Percentiles rank a stretch among this genome's conserved stretches.
phyloP scores from a whole-genome alignment of 2,797 vertebrate genomes.

The Spatula clypeata region DNA sequence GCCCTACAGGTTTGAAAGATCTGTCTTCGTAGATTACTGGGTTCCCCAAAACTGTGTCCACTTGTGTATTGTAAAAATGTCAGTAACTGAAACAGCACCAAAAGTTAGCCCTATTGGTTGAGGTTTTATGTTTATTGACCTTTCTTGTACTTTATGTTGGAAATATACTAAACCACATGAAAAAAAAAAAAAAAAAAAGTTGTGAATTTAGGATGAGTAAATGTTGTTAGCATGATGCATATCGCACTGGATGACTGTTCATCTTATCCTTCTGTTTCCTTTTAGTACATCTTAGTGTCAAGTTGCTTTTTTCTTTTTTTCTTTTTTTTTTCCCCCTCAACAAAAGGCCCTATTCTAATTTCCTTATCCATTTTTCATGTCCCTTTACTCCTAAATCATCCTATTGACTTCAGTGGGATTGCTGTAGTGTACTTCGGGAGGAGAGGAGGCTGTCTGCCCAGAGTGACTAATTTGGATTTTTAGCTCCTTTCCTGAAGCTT shows the following conservation, averaged over 20 bases:
- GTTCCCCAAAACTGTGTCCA: background rate
- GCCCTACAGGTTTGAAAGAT: background rate
- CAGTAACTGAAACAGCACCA: background rate
- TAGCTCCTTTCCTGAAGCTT: background rate
- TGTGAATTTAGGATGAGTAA: background rate
- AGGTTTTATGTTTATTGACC: background rate
- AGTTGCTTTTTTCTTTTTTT: background rate
- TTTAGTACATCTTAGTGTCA: background rate
- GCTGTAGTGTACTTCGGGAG: accelerated
- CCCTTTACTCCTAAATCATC: background rate
- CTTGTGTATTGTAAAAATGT: background rate
- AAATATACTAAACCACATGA: background rate
- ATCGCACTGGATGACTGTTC: background rate
- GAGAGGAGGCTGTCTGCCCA: background rate
- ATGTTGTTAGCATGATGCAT: background rate
- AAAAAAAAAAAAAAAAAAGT: background rate
- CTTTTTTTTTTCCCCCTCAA: background rate
- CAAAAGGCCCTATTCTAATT: background rate
- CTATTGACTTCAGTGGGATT: background rate
- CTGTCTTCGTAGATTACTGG: background rate
- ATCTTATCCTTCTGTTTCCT: background rate
- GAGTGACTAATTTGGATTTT: constrained; percentile 19
- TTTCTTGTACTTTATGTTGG: background rate
- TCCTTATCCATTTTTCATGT: background rate
- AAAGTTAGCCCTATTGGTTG: background rate